phyloP scores from a whole-genome alignment of 2,113 vertebrate species.

The Tyrannus savana region DNA sequence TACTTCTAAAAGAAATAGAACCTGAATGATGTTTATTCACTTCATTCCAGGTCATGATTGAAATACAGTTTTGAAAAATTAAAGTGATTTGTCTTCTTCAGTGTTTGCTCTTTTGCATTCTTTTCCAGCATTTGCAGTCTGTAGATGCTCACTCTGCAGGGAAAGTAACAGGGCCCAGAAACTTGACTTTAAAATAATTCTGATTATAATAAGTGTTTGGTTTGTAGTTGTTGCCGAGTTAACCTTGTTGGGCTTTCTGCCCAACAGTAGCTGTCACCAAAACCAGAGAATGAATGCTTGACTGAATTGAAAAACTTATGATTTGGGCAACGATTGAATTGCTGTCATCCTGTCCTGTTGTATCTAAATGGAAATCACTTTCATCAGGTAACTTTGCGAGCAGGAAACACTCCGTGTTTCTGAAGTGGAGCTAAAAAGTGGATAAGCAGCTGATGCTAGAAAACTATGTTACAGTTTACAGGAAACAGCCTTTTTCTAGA shows the following conservation, averaged over 20 bases:
- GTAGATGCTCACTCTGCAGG: neutral
- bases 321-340: neutral
- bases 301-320: neutral
- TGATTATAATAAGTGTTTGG: neutral
- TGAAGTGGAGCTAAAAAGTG: neutral
- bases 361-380: neutral
- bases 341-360: neutral
- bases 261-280: neutral
- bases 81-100: neutral
- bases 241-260: neutral
- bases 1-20: neutral
- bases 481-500: neutral
- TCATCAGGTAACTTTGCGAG: neutral
- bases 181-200: neutral
- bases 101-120: neutral
- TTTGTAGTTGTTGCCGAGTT: neutral
- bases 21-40: neutral
- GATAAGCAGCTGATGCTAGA: neutral
- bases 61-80: neutral
- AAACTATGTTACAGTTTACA: neutral
- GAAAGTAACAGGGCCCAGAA: neutral
- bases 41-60: neutral
- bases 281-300: neutral
- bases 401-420: neutral
- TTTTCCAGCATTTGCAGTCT: neutral